phyloP scores from a whole-genome alignment of 2,113 vertebrate species.

The Nothobranchius furzeri region DNA sequence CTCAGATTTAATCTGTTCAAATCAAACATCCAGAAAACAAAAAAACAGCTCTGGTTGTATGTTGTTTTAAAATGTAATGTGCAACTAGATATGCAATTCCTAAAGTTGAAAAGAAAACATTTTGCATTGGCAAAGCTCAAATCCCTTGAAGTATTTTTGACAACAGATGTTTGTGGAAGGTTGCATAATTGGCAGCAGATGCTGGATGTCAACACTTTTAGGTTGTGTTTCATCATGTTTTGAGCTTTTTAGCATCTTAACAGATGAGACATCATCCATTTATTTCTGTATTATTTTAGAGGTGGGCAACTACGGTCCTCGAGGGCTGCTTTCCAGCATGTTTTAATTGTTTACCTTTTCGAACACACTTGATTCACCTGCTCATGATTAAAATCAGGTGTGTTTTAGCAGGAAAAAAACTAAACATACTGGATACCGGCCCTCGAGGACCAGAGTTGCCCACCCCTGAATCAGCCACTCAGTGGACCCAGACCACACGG shows the following conservation, averaged over 20 bases:
- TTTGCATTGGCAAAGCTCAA: slow-evolving; percentile 53
- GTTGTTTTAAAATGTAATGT: slow-evolving; percentile 63
- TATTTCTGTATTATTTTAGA: slow-evolving; percentile 43
- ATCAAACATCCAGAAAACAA: slow-evolving; percentile 57
- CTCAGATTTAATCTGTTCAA: slow-evolving; percentile 58
- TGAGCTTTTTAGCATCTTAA: slow-evolving; percentile 28
- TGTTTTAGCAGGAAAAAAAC: too few relatives aligned
- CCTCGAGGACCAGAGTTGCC: too few relatives aligned
- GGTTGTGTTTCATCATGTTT: slow-evolving; percentile 37
- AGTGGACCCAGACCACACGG: slow-evolving; percentile 79
- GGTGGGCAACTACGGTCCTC: too few relatives aligned
- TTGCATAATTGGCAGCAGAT: slow-evolving; percentile 32
- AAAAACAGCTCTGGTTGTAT: slow-evolving; percentile 45
- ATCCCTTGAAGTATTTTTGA: slow-evolving; percentile 47
- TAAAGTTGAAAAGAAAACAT: slow-evolving; percentile 66
- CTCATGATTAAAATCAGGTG: too few relatives aligned
- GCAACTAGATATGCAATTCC: slow-evolving; percentile 42
- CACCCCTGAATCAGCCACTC: slow-evolving; percentile 31
- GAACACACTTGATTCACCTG: too few relatives aligned
- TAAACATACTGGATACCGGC: too few relatives aligned
- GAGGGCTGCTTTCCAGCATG: slow-evolving; percentile 56
- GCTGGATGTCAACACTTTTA: slow-evolving; percentile 46
- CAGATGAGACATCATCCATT: slow-evolving; percentile 25
- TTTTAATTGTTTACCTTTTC: slow-evolving; percentile 65
- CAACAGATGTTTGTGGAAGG: slow-evolving; percentile 44